Percentiles rank a stretch among this genome's conserved stretches.
Evolutionary conservation across 1,140 invertebrate species (phyloP).

Genomic region (Diorhabda elongata): DNA sequence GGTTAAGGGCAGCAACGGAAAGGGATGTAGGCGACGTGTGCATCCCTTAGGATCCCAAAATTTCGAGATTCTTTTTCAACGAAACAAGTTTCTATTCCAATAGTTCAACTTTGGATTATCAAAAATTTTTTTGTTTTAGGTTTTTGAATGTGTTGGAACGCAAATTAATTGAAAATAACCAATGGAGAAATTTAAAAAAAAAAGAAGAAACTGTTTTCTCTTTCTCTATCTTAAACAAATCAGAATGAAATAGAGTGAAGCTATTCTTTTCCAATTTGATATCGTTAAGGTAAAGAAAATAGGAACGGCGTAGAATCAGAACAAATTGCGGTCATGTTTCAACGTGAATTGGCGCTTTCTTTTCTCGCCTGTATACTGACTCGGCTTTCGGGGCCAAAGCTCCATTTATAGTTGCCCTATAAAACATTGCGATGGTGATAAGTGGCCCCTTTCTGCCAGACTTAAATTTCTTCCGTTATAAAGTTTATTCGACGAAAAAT

Average conservation of each 20-base stretch:
- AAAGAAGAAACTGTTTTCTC: not conserved
- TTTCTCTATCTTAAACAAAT: conserved; percentile 6
- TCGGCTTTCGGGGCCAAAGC: not conserved
- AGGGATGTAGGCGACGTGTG: too few relatives aligned
- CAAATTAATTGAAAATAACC: too few relatives aligned
- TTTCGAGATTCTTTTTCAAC: too few relatives aligned
- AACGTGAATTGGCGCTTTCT: conserved; percentile 3
- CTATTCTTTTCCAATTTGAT: conserved; percentile 10
- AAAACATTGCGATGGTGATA: conserved; percentile 7
- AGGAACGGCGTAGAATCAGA: not conserved
- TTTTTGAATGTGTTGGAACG: too few relatives aligned
- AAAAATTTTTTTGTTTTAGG: too few relatives aligned
- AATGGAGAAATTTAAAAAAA: too few relatives aligned
- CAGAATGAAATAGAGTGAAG: conserved; percentile 6
- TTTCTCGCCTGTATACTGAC: conserved; percentile 1
- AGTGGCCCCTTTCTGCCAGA: not conserved
- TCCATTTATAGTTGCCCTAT: conserved; percentile 6
- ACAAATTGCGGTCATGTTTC: conserved; percentile 11
- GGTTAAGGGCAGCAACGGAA: not conserved
- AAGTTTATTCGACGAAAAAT: too few relatives aligned
- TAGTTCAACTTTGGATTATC: too few relatives aligned
- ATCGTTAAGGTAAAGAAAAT: conserved; percentile 7
- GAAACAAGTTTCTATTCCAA: too few relatives aligned
- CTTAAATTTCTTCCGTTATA: conserved; percentile 8
- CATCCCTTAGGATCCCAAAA: too few relatives aligned